Percentiles rank a stretch among this genome's conserved stretches.
Evolutionary conservation across 1,140 invertebrate genomes (phyloP).

Genomic region (Catajapyx aquilonaris): DNA sequence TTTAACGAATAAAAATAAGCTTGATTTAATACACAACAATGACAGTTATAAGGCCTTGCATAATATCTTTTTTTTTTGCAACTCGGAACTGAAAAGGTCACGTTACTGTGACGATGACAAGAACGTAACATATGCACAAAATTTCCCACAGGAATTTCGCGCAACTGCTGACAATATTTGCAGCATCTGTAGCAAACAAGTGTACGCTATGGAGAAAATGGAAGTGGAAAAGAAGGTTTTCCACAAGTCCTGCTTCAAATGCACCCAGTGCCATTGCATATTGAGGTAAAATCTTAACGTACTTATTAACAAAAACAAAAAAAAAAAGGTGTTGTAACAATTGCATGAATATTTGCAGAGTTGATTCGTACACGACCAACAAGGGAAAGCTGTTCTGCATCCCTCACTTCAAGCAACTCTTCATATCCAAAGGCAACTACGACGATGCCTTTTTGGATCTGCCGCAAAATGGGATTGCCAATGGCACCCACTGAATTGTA

Average conservation of each 20-base stretch:
- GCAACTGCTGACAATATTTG: too few species aligned
- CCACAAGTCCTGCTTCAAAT: conserved; percentile 59
- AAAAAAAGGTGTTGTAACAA: conserved; percentile 4
- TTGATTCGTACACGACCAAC: conserved; percentile 54
- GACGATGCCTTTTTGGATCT: conserved; percentile 56
- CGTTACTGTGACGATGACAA: too few species aligned
- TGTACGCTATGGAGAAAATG: conserved; percentile 60
- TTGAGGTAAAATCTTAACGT: conserved; percentile 34
- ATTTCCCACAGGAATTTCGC: too few species aligned
- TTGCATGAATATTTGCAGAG: conserved; percentile 32
- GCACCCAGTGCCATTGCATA: conserved; percentile 50
- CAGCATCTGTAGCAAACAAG: conserved; percentile 44
- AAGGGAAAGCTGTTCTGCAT: conserved; percentile 54
- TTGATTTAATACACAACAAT: too few species aligned
- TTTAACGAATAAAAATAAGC: too few species aligned
- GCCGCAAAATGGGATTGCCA: too few species aligned
- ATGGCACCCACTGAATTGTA: too few species aligned
- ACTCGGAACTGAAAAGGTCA: too few species aligned
- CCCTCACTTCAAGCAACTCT: conserved; percentile 59
- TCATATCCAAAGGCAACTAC: conserved; percentile 66
- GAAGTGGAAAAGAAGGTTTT: conserved; percentile 51
- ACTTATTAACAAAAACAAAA: conserved; percentile 2
- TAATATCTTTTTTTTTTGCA: too few species aligned
- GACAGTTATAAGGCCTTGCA: too few species aligned
- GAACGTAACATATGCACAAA: too few species aligned